phyloP scores from a whole-genome alignment of 2,888 invertebrate genomes.

The Eupithecia subfuscata region DNA sequence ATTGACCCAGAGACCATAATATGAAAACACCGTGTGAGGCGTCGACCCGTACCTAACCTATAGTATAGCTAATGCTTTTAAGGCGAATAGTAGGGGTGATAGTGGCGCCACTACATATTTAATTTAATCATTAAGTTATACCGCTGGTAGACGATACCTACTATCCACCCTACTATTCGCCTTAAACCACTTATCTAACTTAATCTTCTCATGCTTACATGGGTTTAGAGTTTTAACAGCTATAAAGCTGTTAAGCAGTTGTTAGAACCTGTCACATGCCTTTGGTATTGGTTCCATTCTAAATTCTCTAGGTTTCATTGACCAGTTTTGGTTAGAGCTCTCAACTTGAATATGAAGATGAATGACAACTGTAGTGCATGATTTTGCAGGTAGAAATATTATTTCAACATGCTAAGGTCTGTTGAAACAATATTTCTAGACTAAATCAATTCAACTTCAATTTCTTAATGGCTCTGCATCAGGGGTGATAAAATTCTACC shows the following conservation, averaged over 20 bases:
- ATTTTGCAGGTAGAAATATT: not conserved
- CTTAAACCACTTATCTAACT: not conserved
- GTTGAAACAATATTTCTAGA: too few species aligned
- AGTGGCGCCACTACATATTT: too few species aligned
- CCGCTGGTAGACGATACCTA: too few species aligned
- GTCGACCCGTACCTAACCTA: not conserved
- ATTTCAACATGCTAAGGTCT: not conserved
- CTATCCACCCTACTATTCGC: too few species aligned
- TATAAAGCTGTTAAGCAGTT: not conserved
- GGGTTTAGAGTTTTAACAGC: not conserved
- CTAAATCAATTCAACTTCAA: too few species aligned
- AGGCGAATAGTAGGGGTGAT: too few species aligned
- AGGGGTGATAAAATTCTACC: not conserved
- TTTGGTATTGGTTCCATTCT: not conserved
- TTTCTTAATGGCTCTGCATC: not conserved
- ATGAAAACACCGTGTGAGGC: conserved; percentile 29
- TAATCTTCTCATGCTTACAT: not conserved
- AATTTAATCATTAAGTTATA: too few species aligned
- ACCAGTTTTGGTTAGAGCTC: not conserved
- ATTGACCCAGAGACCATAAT: conserved; percentile 39
- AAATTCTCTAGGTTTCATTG: not conserved
- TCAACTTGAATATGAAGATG: not conserved
- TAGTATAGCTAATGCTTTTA: not conserved
- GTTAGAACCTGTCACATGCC: not conserved
- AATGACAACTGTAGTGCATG: not conserved